Evolutionary conservation across 2,113 vertebrate species (phyloP), one percentile per base, ranked within the genome.

Genomic region (Turnix velox): DNA sequence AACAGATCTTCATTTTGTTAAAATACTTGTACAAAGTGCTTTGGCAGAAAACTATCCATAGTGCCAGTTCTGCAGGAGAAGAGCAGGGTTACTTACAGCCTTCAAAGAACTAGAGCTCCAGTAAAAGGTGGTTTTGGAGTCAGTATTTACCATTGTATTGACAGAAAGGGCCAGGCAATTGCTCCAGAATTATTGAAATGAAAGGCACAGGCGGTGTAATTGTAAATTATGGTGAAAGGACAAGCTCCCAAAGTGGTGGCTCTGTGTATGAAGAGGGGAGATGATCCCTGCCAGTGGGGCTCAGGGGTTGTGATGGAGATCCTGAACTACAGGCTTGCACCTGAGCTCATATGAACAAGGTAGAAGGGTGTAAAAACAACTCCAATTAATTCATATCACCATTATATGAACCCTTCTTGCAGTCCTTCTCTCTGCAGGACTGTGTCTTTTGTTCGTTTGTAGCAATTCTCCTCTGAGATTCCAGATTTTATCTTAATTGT

Each of bases 21-120:
- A 54, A 73, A 42, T 48, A 62, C 37, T 82, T 65, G 33, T 42
- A 76, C 55, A 73, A 87, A 31, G 23, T 76, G 18, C 37, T 69
- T 49, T 62, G 33, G 16, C 52, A 76, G 66, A 92, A 87, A 87
- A 42, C 61, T 25, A 84, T 84, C 76, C 57, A 66, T 87, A 82
- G 72, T 17, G 6, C 76, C 82, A 84, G 62, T 49, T 82, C 77
- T 91, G 66, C 66, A 84, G 79, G 76, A 81, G 52, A 55, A 57
- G 27, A 82, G 30, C 1, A 4, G 9, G 45, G 61, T 75, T 87
- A 46, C 76, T 65, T 48, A 24, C 37, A 78, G 33, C 62, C 61
- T 90, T 78, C 84, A 28, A 35, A 81, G 75, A 77, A 66, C 4
- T 18, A 27, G 37, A 2, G 17, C 46, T 67, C n/a, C 61, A 67